Evolutionary conservation across 2,113 vertebrate species (phyloP).

Genomic region (Psittacara wagleri): DNA sequence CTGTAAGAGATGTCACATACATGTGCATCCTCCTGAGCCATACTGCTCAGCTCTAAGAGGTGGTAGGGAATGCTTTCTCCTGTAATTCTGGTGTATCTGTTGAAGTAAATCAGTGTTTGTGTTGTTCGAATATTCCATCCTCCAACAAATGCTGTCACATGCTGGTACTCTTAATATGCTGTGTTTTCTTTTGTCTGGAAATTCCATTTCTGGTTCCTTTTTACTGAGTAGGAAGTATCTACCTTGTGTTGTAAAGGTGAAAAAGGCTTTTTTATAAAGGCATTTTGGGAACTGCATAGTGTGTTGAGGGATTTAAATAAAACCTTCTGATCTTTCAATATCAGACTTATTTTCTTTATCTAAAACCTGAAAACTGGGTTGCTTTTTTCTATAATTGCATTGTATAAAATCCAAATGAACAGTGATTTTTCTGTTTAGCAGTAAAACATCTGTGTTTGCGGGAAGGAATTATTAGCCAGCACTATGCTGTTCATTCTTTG

Average conservation of each 20-base stretch:
- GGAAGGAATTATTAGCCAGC: not conserved
- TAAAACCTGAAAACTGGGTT: not conserved
- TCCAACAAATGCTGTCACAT: not conserved
- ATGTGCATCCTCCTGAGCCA: not conserved
- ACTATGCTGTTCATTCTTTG: not conserved
- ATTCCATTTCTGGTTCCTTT: not conserved
- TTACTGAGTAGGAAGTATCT: not conserved
- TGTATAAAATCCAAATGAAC: not conserved
- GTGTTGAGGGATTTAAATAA: not conserved
- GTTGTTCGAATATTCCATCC: not conserved
- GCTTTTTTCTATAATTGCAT: not conserved
- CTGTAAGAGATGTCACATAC: not conserved
- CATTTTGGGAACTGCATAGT: not conserved
- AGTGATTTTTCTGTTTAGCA: not conserved
- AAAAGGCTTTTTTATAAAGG: not conserved
- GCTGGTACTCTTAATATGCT: not conserved
- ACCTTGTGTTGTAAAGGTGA: not conserved
- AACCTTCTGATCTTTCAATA: not conserved
- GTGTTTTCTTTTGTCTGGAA: not conserved
- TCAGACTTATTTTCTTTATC: not conserved
- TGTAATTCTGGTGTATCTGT: not conserved
- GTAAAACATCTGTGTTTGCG: not conserved
- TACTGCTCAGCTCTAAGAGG: not conserved
- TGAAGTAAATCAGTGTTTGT: not conserved
- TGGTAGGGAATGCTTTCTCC: not conserved